Evolutionary conservation across 2,113 vertebrate species (phyloP), one percentile per base, ranked within the genome.

Genomic region (Pseudorasbora parva): DNA sequence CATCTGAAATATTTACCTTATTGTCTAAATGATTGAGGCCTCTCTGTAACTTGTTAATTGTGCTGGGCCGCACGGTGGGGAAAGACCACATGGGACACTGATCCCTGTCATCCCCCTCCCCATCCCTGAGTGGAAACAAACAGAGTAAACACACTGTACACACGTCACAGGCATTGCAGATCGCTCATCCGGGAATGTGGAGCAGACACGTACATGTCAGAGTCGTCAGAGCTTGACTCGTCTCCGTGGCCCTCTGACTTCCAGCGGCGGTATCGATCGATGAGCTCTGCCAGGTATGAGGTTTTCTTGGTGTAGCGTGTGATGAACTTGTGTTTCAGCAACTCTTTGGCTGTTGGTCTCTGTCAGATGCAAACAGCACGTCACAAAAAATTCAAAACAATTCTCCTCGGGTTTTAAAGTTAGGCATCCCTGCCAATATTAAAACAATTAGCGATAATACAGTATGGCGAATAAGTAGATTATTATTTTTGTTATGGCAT

Each of bases 281-380:
- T 4, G 83, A 99, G 96, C 90, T 99, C 98, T 8, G 96, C 96
- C 7, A 99, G 95, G 90, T 98, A 99, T 27, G 97, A 96, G 2
- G 97, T 99, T 95, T 99, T 99, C 95, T 97, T 99, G 88, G 98
- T 99, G 92, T 98, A 97, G 74, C 98, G 97, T 0, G 96, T 97
- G 91, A 99, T 98, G 93, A 98, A 99, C 91, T 97, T 98, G 94
- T 99, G 98, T 91, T 98, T 99, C 41, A 99, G 93, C 72, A 99
- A 92, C 89, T 99, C 98, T 89, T 97, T 97, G 89, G 98, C 98
- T 11, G 98, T 98, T 0, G 98, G 98, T 92, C 98, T 96, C 98
- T 99, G 92, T 9, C 79, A 57, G 71, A 85, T 21, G 23, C 45
- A 8, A 51, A 30, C 45, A 27, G 23, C 12, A 27, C 8, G 8